Evolutionary conservation across 2,888 invertebrate genomes (phyloP).

Genomic region (Drosophila nr. perissopoda): DNA sequence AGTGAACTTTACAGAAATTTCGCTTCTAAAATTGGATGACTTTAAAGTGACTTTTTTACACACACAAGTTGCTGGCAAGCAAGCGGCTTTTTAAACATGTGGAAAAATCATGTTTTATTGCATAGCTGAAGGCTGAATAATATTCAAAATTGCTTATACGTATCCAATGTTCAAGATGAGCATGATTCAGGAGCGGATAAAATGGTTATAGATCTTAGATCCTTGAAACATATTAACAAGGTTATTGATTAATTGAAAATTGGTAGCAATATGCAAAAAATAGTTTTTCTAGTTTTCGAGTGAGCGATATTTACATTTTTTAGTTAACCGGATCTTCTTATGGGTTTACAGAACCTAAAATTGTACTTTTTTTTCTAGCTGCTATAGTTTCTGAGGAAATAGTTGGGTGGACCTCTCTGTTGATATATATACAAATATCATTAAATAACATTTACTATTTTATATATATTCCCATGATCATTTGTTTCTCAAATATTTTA

Average conservation of each 20-base stretch:
- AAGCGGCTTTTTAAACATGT: not conserved
- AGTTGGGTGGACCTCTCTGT: not conserved
- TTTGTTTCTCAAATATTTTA: not conserved
- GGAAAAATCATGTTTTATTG: not conserved
- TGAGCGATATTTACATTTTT: not conserved
- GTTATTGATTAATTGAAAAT: not conserved
- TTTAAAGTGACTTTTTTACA: constrained; percentile 52
- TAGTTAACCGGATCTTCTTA: not conserved
- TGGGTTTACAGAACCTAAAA: not conserved
- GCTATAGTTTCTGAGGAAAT: not conserved
- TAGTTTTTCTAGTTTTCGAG: not conserved
- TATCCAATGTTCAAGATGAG: not conserved
- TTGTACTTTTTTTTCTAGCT: not conserved
- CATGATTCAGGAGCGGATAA: not conserved
- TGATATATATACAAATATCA: not conserved
- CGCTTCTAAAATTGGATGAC: constrained; percentile 47
- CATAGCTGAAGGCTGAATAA: not conserved
- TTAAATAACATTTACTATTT: not conserved
- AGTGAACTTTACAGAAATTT: constrained; percentile 71
- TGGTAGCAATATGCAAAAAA: not conserved
- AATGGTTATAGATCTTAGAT: not conserved
- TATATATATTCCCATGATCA: no score
- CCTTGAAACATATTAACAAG: not conserved
- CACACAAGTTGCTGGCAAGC: not conserved
- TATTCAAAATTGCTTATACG: not conserved